Evolutionary conservation across 2,888 invertebrate genomes (phyloP).

Genomic region (Amblyteles armatorius): DNA sequence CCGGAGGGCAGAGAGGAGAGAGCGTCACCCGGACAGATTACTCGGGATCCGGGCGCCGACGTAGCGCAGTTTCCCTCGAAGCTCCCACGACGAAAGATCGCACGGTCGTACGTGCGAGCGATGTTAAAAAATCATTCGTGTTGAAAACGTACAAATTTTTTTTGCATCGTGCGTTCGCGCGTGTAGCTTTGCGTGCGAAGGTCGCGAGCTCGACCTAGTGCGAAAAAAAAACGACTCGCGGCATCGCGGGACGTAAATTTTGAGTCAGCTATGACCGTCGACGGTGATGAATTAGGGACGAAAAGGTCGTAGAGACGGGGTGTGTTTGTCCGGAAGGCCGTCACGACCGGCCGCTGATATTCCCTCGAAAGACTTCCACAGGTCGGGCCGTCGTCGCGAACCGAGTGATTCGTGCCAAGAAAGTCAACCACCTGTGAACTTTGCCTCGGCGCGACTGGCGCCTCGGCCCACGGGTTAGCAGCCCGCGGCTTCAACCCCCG

Average conservation of each 20-base stretch:
- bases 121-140: background rate
- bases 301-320: background rate
- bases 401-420: slow-evolving; percentile 57
- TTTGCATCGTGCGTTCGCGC: background rate
- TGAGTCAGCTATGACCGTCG: no score
- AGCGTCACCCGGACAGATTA: slow-evolving; percentile 72
- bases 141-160: background rate
- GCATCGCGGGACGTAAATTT: no score
- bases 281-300: background rate
- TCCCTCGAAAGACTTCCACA: slow-evolving; percentile 9
- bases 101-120: slow-evolving; percentile 18
- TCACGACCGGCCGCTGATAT: background rate
- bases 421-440: slow-evolving; percentile 73
- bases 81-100: slow-evolving; percentile 50
- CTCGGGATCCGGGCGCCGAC: slow-evolving; percentile 65
- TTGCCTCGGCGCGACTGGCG: slow-evolving; percentile 15
- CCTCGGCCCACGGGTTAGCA: slow-evolving; percentile 35
- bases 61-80: slow-evolving; percentile 64
- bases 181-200: background rate
- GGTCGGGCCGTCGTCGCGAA: slow-evolving; percentile 19
- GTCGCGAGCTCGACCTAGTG: no score
- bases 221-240: no score
- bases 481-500: slow-evolving; percentile 24
- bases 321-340: slow-evolving; percentile 3
- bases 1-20: slow-evolving; percentile 49